Evolutionary conservation across 2,797 vertebrate species (phyloP), one percentile per base, ranked within the genome.

Genomic region (Scolopax bukidnonensis): DNA sequence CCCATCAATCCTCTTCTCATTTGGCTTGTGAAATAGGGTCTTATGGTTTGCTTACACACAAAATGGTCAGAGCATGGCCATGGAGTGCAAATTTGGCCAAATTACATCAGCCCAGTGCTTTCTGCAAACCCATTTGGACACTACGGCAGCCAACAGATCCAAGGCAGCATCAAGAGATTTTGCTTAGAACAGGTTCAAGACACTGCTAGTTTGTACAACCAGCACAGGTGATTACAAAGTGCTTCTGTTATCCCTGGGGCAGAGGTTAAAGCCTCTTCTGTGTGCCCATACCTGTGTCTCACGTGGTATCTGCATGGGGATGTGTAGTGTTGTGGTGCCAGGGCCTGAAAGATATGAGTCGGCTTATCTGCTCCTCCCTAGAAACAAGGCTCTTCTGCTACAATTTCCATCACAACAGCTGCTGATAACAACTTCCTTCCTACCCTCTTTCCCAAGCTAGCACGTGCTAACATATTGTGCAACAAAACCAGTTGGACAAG

Each of bases 351-450:
- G 54, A 59, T 40, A n/a, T 1, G 64, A 89, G 47, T 88, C 69
- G 71, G 85, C 50, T 93, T 83, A 54, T 83, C 93, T 91, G 86
- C 68, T 79, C 41, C 59, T 86, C 65, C 59, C 70, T 59, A 40
- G 75, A 86, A 91, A 76, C 71, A 84, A 79, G 41, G 78, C 30
- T 67, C 30, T 90, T 81, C 63, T 90, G 67, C 64, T 84, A 82
- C 50, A 84, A 51, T 90, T 86, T 84, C 65, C 75, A 50, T 84
- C 77, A 77, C 90, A 69, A 65, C 54, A 56, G 65, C 83, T 69
- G 24, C 83, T 90, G 59, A 78, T 91, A 95, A 90, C 85, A 86
- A 79, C 83, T 93, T 96, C 91, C 94, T 95, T 97, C 80, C 88
- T 91, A 25, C 27, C 27, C 13, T 88, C 80, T 73, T 88, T 91